Base-by-base conservation (phyloP, 2,797 vertebrate species). In the Lagothrix lagotricha region DNA sequence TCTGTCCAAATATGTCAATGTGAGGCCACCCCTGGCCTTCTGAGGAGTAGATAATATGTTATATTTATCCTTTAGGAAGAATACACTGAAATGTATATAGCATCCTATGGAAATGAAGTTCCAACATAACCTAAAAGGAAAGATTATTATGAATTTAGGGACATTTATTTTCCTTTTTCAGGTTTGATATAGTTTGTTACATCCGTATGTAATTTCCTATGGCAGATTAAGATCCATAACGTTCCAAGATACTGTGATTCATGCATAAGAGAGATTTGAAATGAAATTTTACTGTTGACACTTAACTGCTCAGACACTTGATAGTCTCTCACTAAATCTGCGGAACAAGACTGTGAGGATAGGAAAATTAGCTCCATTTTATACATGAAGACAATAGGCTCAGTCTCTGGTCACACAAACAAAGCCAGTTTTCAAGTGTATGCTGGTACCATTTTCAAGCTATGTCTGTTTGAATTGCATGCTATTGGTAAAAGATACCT, bases 141-240 rank as follows among this genome's bases (percentile, higher is more conserved):
- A 57, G 24, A 44, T 77, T 44, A n/a, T 67, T 88, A 14, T 67
- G 28, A 96, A 88, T 39, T 75, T 94, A 54, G 64, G 57, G 57
- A 14, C 20, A 85, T 54, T 81, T 83, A 75, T 57, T 80, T 89
- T 84, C 12, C 24, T 50, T 75, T 89, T 96, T 50, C 77, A 76
- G 14, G 92, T 89, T 82, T 82, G 79, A 91, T 76, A 36, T 48
- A 48, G 26, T 89, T 97, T 70, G 57, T 70, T 86, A n/a, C 91
- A 82, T 94, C 41, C 94, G 67, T 94, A 54, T 76, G 76, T 96
- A 81, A 85, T 94, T 92, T 96, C 57, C 64, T 76, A 54, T 52
- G 67, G 22, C 76, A 95, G 83, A 91, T 93, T 80, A 92, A 86
- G 75, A 82, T 94, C 80, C 67, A 54, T 95, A 30, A 80, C 64